These are phyloP conservation scores for Parnassius glacialis DNA, from an alignment of 2,888 invertebrate species.

Conservation along the genomic window DNA sequence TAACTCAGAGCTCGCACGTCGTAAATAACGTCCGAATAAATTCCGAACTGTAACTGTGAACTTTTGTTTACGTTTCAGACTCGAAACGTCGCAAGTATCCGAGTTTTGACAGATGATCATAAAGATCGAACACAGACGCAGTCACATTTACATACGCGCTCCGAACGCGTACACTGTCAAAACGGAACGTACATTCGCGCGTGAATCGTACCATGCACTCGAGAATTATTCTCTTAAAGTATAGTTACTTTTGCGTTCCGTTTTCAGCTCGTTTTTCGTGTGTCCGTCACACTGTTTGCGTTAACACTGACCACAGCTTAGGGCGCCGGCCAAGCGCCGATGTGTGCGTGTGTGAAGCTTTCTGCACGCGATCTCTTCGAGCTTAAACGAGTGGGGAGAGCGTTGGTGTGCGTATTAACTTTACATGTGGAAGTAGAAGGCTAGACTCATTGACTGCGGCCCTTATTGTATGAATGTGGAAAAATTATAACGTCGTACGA, in stretches of 20 bases:
- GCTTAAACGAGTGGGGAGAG: slow-evolving; percentile 72
- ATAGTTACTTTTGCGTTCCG: slow-evolving; percentile 67
- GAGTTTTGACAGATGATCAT: slow-evolving; percentile 78
- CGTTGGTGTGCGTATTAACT: slow-evolving; percentile 66
- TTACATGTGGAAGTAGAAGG: slow-evolving; percentile 74
- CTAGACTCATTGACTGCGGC: slow-evolving; percentile 81
- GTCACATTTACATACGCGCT: slow-evolving; percentile 68
- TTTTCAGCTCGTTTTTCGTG: slow-evolving; percentile 80
- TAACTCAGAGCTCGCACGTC: slow-evolving; percentile 55
- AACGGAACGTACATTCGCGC: slow-evolving; percentile 31
- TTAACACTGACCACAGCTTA: slow-evolving; percentile 81
- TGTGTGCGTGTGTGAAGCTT: slow-evolving; percentile 78
- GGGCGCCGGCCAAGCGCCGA: slow-evolving; percentile 72
- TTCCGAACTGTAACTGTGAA: slow-evolving; percentile 51
- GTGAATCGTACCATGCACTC: slow-evolving; percentile 40
- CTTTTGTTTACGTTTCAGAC: slow-evolving; percentile 78
- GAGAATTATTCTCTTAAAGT: slow-evolving; percentile 49
- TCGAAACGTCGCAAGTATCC: slow-evolving; percentile 76
- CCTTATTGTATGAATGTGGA: slow-evolving; percentile 81
- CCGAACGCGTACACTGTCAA: slow-evolving; percentile 39
- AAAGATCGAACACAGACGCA: slow-evolving; percentile 68
- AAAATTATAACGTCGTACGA: slow-evolving; percentile 75
- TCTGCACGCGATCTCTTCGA: slow-evolving; percentile 77
- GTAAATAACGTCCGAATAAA: slow-evolving; percentile 67
- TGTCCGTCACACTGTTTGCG: slow-evolving; percentile 81